Percentiles rank a stretch among this genome's conserved stretches.
Conservation (phyloP, 2,797 vertebrate genomes). For the Ciconia nigra region DNA sequence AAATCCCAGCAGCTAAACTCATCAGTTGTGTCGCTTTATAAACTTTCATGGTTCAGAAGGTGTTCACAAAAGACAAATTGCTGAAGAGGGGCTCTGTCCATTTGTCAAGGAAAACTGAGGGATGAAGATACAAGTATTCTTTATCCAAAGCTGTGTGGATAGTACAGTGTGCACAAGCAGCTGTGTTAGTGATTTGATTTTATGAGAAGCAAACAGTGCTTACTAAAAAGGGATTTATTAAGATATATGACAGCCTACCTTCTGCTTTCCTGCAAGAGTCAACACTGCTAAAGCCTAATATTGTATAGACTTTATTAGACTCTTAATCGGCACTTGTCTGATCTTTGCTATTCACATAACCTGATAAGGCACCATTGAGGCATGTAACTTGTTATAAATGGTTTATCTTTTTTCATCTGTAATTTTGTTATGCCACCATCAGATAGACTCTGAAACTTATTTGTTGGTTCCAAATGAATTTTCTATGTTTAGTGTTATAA, state of each 20-base stretch:
- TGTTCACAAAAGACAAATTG: background rate
- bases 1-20: background rate
- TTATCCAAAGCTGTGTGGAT: background rate
- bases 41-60: background rate
- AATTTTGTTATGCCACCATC: background rate
- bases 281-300: background rate
- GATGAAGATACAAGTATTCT: background rate
- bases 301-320: background rate
- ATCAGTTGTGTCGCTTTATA: background rate
- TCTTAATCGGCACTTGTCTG: background rate
- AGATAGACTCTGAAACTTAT: background rate
- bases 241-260: background rate
- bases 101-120: background rate
- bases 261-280: background rate
- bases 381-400: background rate
- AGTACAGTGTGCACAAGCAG: background rate
- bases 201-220: background rate
- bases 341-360: background rate
- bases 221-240: background rate
- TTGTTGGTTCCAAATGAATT: background rate
- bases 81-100: background rate
- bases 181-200: background rate
- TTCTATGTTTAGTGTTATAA: background rate
- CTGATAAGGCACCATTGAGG: background rate
- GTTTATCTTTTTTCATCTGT: background rate